Conservation (phyloP, 2,113 vertebrate genomes). For the Calidris pugnax region DNA sequence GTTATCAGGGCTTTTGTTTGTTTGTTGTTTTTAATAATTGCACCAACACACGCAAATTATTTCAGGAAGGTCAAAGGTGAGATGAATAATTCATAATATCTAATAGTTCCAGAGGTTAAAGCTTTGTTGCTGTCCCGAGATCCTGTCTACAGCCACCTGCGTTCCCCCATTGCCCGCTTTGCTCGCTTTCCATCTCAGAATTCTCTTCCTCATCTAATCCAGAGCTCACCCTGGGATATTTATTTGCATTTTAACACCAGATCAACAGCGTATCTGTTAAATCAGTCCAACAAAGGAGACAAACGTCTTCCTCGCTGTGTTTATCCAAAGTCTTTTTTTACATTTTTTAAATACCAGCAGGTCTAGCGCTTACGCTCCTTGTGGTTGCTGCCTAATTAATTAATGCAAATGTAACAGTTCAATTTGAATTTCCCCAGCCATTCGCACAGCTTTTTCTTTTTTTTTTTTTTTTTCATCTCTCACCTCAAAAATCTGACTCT, state of each 20-base stretch:
- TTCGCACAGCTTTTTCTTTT: background rate
- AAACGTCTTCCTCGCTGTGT: background rate
- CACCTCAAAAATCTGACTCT: no score
- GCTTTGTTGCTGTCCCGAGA: background rate
- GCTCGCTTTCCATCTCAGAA: background rate
- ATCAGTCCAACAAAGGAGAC: background rate
- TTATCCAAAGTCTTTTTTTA: background rate
- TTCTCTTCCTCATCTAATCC: background rate
- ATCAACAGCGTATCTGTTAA: background rate
- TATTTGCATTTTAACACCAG: background rate
- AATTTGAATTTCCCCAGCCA: background rate
- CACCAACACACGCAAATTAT: background rate
- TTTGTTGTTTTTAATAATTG: background rate
- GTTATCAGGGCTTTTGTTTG: background rate
- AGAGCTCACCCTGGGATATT: background rate
- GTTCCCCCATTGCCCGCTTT: background rate
- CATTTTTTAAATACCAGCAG: background rate
- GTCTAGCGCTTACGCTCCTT: accelerated
- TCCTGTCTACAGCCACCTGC: background rate
- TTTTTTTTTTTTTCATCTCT: no score
- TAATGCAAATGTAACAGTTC: background rate
- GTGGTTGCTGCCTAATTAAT: background rate
- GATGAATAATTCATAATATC: background rate
- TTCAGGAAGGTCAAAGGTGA: constrained; percentile 5
- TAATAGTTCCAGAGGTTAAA: background rate